phyloP scores from a whole-genome alignment of 2,888 invertebrate species.

The Branchinecta sandiegonensis region DNA sequence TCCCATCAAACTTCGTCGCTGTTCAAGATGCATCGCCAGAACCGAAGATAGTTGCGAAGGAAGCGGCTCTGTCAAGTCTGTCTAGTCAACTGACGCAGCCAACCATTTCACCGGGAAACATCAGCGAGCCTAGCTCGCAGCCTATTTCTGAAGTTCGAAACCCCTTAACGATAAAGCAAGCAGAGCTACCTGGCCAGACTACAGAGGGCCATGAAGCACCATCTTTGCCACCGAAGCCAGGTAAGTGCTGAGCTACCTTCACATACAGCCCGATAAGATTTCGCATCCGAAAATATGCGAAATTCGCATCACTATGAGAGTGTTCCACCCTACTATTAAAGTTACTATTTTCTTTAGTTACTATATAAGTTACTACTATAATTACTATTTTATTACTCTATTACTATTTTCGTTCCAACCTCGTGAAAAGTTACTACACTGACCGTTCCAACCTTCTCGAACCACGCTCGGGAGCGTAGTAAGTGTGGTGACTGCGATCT shows the following conservation, averaged over 20 bases:
- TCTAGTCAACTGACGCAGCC: background rate
- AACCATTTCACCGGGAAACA: background rate
- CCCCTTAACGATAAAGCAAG: background rate
- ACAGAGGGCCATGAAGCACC: constrained; percentile 39
- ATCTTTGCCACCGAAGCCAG: constrained; percentile 59
- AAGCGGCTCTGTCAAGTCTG: constrained; percentile 22
- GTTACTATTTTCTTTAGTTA: no score
- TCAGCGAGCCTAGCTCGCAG: background rate
- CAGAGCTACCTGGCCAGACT: constrained; percentile 31
- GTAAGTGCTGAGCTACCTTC: constrained; percentile 35
- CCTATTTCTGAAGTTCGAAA: constrained; percentile 13
- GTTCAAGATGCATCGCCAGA: constrained; percentile 31
- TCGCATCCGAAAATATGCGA: no score
- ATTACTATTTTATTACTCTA: no score
- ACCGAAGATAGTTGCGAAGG: constrained; percentile 23
- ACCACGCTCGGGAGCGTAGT: no score
- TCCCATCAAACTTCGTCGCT: constrained; percentile 90
- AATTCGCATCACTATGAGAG: no score
- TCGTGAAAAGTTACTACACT: no score
- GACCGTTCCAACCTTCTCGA: no score
- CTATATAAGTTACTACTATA: no score
- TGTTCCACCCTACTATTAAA: no score
- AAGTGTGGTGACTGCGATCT: no score
- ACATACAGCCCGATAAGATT: no score
- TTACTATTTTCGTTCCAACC: no score